Conservation (phyloP, 1,140 invertebrate genomes). For the Maconellicoccus hirsutus region DNA sequence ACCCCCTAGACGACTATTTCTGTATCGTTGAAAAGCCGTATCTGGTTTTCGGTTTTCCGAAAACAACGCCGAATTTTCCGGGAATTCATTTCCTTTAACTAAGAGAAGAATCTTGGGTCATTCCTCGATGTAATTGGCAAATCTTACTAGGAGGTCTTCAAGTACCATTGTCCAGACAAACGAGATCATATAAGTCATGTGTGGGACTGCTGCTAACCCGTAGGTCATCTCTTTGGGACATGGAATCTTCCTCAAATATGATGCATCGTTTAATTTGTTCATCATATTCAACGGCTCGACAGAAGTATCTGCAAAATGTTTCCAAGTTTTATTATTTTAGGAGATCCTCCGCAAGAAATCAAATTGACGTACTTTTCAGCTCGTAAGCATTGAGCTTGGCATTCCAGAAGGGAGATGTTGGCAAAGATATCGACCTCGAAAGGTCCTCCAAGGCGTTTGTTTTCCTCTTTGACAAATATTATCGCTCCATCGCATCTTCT, state of each 20-base stretch:
- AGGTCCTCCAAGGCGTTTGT: conserved; percentile 67
- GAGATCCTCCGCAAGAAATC: not conserved
- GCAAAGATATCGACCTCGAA: conserved; percentile 75
- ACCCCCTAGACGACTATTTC: conserved; percentile 68
- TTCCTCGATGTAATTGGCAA: not conserved
- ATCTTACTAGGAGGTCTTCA: not conserved
- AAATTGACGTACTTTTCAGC: conserved; percentile 56
- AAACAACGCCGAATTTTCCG: conserved; percentile 69
- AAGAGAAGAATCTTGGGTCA: not conserved
- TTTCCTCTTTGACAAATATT: conserved; percentile 78
- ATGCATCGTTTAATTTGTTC: conserved; percentile 71
- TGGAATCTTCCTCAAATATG: conserved; percentile 76
- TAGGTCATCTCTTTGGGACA: conserved; percentile 71
- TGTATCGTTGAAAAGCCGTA: conserved; percentile 75
- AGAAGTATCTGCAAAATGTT: conserved; percentile 53
- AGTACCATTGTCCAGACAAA: conserved; percentile 70
- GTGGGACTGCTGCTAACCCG: conserved; percentile 63
- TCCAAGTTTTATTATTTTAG: not conserved
- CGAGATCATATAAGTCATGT: conserved; percentile 68
- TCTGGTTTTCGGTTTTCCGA: conserved; percentile 59
- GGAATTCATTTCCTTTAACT: conserved; percentile 53
- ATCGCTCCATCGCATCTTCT: conserved; percentile 68
- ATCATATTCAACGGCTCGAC: conserved; percentile 76
- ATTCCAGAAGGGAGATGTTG: conserved; percentile 71
- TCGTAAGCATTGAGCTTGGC: conserved; percentile 61